phyloP scores from a whole-genome alignment of 1,140 invertebrate genomes.

The Hyles euphorbiae region DNA sequence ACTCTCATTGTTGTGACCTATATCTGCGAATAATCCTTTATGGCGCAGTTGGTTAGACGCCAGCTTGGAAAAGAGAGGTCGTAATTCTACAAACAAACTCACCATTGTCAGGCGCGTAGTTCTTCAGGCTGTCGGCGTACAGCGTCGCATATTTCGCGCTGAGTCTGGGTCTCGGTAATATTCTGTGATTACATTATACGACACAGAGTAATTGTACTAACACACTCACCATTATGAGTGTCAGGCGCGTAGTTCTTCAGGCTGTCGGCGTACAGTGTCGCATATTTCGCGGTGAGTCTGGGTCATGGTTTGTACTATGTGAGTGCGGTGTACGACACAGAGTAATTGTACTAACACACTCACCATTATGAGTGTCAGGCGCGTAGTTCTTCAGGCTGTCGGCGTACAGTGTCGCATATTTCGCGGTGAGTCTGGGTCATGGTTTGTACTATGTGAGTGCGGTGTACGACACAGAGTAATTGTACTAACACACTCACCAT shows the following conservation, averaged over 20 bases:
- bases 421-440: conserved; percentile 55
- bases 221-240: conserved; percentile 14
- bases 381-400: conserved; percentile 61
- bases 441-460: too few species aligned
- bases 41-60: too few species aligned
- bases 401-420: conserved; percentile 58
- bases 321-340: too few species aligned
- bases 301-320: too few species aligned
- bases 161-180: too few species aligned
- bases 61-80: too few species aligned
- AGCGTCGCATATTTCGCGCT: conserved; percentile 53
- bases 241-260: conserved; percentile 51
- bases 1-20: too few species aligned
- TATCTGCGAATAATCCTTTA: too few species aligned
- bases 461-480: too few species aligned
- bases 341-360: too few species aligned
- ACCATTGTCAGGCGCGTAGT: conserved; percentile 35
- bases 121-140: conserved; percentile 62
- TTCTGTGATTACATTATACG: too few species aligned
- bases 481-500: conserved; percentile 33
- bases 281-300: conserved; percentile 57
- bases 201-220: too few species aligned
- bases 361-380: conserved; percentile 31
- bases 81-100: conserved; percentile 9
- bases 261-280: conserved; percentile 62